Percentiles rank a stretch among this genome's conserved stretches.
Evolutionary conservation across 1,140 invertebrate genomes (phyloP).

Genomic region (Diorhabda sublineata): DNA sequence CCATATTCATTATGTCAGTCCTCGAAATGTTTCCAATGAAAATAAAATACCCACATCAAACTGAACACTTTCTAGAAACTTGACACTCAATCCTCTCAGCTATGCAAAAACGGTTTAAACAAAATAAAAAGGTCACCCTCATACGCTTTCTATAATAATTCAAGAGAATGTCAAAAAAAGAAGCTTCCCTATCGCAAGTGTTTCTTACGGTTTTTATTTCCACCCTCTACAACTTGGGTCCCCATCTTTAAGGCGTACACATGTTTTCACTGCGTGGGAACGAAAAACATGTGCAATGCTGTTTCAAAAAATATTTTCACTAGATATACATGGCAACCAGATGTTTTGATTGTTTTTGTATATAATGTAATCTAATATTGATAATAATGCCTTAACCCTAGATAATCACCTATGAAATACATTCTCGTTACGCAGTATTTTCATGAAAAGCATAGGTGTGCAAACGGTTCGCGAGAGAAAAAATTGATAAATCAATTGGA

Average conservation of each 20-base stretch:
- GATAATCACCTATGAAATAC: neutral
- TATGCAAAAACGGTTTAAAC: slow-evolving; percentile 1
- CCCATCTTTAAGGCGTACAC: slow-evolving; percentile 1
- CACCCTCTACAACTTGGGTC: neutral
- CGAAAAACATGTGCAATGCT: neutral
- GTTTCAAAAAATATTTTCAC: neutral
- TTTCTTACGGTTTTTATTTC: slow-evolving; percentile 1
- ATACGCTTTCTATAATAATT: neutral
- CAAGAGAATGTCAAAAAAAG: neutral
- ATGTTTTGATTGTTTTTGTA: neutral
- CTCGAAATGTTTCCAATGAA: no score
- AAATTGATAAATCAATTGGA: no score
- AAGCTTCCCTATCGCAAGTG: neutral
- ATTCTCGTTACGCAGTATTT: neutral
- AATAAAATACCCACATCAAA: neutral
- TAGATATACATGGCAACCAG: neutral
- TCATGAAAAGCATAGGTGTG: neutral
- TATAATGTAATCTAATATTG: neutral
- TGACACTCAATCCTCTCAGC: neutral
- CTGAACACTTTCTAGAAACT: neutral
- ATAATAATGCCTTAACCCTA: neutral
- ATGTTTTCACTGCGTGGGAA: neutral
- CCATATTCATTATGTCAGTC: no score
- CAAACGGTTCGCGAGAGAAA: neutral
- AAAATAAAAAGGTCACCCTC: neutral